Base-by-base conservation (phyloP, 2,888 invertebrate species). In the Seira sanloemensis region DNA sequence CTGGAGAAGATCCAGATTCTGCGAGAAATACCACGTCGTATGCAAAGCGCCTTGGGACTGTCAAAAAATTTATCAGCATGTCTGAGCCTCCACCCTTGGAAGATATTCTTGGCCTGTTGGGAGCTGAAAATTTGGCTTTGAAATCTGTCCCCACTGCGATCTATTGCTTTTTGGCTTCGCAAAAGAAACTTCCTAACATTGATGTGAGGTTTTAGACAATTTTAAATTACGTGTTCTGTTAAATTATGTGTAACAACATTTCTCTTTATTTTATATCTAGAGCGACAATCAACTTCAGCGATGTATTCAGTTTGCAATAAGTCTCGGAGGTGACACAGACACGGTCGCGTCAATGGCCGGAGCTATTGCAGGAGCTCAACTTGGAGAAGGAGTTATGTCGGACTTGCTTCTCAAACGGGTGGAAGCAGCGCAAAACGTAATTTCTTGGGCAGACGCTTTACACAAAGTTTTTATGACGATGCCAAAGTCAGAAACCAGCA, bases 291-390 rank as follows among this genome's bases (percentile, higher is more conserved):
- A 92, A 24, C 93, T 94, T 89, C 92, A 94, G 90, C 92, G 94
- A 86, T 93, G 94, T 1, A 91, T 96, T 50, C 94, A 94, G 89
- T 94, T 94, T 91, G 94, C 95, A 9, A 94, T 95, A 85, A 93
- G 93, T 18, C 91, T 96, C 12, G 95, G 95, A 24, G 95, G 95
- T 1, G 95, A 96, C 90, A 94, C 95, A 0, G 95, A 96, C 90
- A 96, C 71, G 0, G 78, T 67, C 67, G 78, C 68, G 0, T 37
- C 69, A 1, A 92, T 92, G 92, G 91, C 91, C 2, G 95, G 94
- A 12, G 93, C 94, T 1, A 93, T 95, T 80, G 93, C 93, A 25
- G 95, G 95, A 0, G 95, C 95, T 23, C 94, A 93, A 90, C 92
- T 94, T 88, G 94, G 95, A 0, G 92, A 93, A 84, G 92, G 93